Percentiles rank a stretch among this genome's conserved stretches.
Conservation (phyloP, 2,113 vertebrate species). For the Maylandia zebra region DNA sequence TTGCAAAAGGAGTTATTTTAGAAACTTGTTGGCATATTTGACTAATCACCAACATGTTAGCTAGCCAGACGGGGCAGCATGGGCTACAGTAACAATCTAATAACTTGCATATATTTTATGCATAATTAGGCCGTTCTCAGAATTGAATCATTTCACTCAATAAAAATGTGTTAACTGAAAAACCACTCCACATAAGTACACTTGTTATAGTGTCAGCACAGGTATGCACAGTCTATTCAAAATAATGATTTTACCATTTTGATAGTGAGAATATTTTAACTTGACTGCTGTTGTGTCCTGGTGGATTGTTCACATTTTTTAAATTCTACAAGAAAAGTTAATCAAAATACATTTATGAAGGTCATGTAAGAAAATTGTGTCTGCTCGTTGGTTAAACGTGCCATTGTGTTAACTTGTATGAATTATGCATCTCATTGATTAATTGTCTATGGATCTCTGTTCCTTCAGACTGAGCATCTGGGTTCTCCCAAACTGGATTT, state of each 20-base stretch:
- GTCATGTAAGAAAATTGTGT: background rate
- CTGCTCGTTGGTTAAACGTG: background rate
- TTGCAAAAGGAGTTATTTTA: too few species aligned
- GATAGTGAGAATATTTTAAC: background rate
- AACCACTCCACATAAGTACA: background rate
- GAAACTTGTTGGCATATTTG: too few species aligned
- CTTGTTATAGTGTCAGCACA: background rate
- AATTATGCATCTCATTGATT: background rate
- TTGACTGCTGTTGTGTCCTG: background rate
- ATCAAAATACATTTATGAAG: background rate
- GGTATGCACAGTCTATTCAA: background rate
- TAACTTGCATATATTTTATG: background rate
- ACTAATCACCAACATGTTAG: too few species aligned
- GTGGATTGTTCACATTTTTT: background rate
- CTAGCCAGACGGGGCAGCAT: too few species aligned
- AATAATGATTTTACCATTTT: background rate
- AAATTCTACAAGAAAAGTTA: background rate
- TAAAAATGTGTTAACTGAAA: background rate
- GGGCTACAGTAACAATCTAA: background rate
- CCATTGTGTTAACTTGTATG: background rate
- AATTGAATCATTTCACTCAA: background rate
- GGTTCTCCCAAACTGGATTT: background rate
- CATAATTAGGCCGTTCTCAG: background rate
- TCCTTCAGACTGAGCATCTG: background rate
- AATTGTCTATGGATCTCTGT: background rate